A percentile compares a stretch with the other conserved stretches of the same genome.
Evolutionary conservation across 2,113 vertebrate genomes (phyloP).

Genomic region (Crotalus horridus): DNA sequence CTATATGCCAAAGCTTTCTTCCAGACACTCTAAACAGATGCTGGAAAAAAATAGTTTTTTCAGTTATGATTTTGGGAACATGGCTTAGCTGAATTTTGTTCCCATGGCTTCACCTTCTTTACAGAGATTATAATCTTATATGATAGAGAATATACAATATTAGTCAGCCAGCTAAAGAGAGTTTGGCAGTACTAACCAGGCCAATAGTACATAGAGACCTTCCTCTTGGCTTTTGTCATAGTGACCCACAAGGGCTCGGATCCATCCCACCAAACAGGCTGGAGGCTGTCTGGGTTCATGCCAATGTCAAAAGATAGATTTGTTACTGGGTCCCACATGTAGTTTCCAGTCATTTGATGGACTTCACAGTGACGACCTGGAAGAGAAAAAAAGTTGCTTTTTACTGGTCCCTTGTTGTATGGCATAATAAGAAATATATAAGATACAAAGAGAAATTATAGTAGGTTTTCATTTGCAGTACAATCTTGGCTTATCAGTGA

Average conservation of each 20-base stretch:
- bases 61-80: background rate
- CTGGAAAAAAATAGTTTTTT: background rate
- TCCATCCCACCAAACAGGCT: conserved; percentile 93
- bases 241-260: conserved; percentile 95
- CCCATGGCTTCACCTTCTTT: background rate
- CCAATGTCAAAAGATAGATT: conserved; percentile 88
- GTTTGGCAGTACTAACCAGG: conserved; percentile 77
- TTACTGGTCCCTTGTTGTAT: background rate
- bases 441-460: background rate
- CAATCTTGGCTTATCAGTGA: background rate
- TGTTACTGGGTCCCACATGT: conserved; percentile 87
- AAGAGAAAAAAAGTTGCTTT: conserved; percentile 12
- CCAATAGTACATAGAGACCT: conserved; percentile 93
- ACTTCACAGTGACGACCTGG: conserved; percentile 85
- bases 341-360: conserved; percentile 94
- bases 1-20: background rate
- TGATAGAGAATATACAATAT: background rate
- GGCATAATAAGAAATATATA: background rate
- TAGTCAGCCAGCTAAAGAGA: background rate
- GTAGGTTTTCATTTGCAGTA: background rate
- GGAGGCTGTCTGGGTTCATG: conserved; percentile 80
- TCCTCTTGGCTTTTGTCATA: conserved; percentile 81
- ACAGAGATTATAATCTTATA: background rate
- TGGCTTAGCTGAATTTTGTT: background rate
- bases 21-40: background rate